A percentile compares a stretch with the other conserved stretches of the same genome.
These are phyloP conservation scores for Spodoptera picta DNA, from an alignment of 2,888 invertebrate genomes.

Conservation along the genomic window DNA sequence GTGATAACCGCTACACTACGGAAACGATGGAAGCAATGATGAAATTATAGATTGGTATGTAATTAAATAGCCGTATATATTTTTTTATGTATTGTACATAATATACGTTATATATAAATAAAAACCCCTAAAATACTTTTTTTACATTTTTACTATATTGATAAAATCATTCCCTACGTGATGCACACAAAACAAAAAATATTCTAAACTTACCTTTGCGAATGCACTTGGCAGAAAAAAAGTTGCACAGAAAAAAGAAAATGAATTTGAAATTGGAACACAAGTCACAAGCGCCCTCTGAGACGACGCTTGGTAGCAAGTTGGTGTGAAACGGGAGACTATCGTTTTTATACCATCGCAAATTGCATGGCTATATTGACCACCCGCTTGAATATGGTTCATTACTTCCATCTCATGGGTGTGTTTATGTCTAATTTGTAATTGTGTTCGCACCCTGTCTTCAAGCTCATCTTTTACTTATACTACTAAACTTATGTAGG, in stretches of 20 bases:
- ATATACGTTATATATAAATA: neutral
- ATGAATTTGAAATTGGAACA: constrained; percentile 50
- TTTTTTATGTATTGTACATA: no score
- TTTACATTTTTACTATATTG: no score
- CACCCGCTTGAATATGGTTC: constrained; percentile 85
- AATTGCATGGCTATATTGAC: constrained; percentile 78
- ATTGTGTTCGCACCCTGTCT: constrained; percentile 79
- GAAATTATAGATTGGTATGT: constrained; percentile 22
- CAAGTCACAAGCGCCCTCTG: constrained; percentile 69
- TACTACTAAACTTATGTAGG: constrained; percentile 30
- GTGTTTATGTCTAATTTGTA: constrained; percentile 81
- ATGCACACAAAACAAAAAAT: neutral
- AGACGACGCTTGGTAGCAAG: constrained; percentile 68
- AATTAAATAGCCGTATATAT: no score
- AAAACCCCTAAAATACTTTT: no score
- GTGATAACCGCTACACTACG: constrained; percentile 94
- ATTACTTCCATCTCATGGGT: constrained; percentile 79
- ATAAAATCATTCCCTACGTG: neutral
- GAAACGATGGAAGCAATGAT: constrained; percentile 72
- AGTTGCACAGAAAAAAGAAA: constrained; percentile 37
- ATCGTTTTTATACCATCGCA: constrained; percentile 79
- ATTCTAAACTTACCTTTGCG: constrained; percentile 61
- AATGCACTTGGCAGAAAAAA: constrained; percentile 42
- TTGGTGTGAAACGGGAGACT: constrained; percentile 52
- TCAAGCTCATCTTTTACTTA: constrained; percentile 64